Conservation (phyloP, 2,888 invertebrate species). For the Cosmia trapezina region DNA sequence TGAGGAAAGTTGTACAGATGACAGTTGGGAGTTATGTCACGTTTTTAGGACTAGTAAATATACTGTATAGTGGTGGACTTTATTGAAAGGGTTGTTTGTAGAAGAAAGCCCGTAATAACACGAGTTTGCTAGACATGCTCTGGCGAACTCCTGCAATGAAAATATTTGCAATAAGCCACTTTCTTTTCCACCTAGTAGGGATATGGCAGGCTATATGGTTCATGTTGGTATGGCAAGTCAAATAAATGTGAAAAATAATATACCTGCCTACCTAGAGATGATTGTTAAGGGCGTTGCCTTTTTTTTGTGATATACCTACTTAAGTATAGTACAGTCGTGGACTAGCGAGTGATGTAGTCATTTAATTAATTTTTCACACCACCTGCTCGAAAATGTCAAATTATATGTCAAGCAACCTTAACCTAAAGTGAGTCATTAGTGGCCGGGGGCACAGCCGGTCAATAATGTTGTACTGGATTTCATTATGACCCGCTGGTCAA, state of each 20-base stretch:
- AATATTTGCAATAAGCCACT: constrained; percentile 46
- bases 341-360: background rate
- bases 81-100: too few species aligned
- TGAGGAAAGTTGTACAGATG: background rate
- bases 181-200: constrained; percentile 14
- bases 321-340: background rate
- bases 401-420: too few species aligned
- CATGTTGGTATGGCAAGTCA: background rate
- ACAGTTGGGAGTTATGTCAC: background rate
- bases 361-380: too few species aligned
- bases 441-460: too few species aligned
- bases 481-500: too few species aligned
- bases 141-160: constrained; percentile 28
- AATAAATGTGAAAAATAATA: background rate
- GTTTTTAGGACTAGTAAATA: background rate
- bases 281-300: background rate
- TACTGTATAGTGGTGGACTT: background rate
- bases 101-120: constrained; percentile 31
- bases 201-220: background rate
- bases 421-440: too few species aligned
- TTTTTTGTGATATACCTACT: background rate
- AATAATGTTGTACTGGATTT: too few species aligned
- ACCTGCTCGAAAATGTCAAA: too few species aligned
- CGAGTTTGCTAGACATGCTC: constrained; percentile 19
- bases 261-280: background rate